These are phyloP conservation scores for Oenanthe oenanthe DNA, from an alignment of 2,113 vertebrate genomes.

Conservation along the genomic window DNA sequence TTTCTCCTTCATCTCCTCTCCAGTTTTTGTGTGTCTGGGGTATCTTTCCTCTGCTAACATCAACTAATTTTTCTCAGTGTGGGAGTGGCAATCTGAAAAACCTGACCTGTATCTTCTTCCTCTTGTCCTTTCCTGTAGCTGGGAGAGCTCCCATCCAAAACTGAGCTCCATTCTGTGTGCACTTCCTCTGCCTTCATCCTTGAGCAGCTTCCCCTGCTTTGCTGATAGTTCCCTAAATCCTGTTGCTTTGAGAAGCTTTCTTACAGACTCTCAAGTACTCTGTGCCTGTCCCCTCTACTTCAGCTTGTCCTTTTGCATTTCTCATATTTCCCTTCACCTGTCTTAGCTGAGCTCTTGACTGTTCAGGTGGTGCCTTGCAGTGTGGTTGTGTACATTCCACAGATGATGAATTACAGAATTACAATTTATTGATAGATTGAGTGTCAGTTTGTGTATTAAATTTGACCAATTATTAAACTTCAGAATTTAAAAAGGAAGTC, in stretches of 20 bases:
- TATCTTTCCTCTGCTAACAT: background rate
- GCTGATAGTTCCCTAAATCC: background rate
- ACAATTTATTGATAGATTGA: background rate
- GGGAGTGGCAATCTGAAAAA: background rate
- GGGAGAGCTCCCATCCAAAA: background rate
- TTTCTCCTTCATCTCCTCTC: background rate
- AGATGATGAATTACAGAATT: background rate
- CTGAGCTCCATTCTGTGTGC: background rate
- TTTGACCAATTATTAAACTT: background rate
- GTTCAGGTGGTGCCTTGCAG: background rate
- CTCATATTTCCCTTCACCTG: background rate
- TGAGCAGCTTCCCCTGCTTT: background rate
- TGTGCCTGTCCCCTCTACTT: background rate
- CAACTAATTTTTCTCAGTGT: background rate
- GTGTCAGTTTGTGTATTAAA: background rate
- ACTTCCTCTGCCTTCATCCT: background rate
- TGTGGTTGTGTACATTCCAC: background rate
- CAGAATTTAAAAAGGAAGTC: background rate
- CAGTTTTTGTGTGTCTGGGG: background rate
- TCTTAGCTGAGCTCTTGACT: background rate
- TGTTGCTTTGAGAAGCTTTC: background rate
- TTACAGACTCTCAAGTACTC: background rate
- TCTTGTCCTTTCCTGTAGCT: background rate
- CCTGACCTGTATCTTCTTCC: background rate
- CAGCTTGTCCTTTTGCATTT: background rate